Base-by-base conservation (phyloP, 1,140 invertebrate genomes). In the Drosophila willistoni region DNA sequence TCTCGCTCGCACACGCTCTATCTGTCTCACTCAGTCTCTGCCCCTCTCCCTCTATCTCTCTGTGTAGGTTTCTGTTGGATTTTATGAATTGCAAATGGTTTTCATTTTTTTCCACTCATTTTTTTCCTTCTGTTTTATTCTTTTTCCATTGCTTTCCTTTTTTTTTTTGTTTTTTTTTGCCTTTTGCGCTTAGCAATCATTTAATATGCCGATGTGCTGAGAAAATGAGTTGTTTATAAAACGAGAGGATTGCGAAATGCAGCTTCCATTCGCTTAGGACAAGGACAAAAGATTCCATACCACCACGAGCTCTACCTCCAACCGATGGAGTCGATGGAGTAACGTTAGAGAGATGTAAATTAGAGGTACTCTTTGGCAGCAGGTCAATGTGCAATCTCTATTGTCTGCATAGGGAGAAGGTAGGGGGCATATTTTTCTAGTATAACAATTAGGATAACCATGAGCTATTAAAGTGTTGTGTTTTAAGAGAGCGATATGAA, bases 51-150 rank as follows among this genome's bases (percentile, higher is more conserved):
- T 55, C 33, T 61, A 19, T 55, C 22, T 12, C 42, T 22, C 62
- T 60, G 17, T 60, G 17, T 77, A 61, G 55, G 57, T 51, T 51
- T 51, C 44, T 62, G 60, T 62, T 41, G 36, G 60, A 41, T 44
- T 73, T 73, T 81, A 77, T 81, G 79, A 81, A 81, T 81, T 81
- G 79, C 79, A 81, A 81, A 81, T 81, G 79, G 70, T 73, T 81
- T 77, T 77, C 44, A 51, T 51, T 51, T 51, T 51, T 51, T 51
- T 25, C 22, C 22, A 4, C 22, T 25, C 22, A 25, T 25, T 25
- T 25, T 25, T 51, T 29, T 51, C 36, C 36, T 22, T 22, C 17
- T 51, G 36, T 22, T 12, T 22, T 12, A 29, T 29, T 29, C 29
- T 51, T 12, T 51, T 22, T 51, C 3, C n/a, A 2, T 12, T 51